Evolutionary conservation across 1,140 invertebrate genomes (phyloP).

Genomic region (Penaeus vannamei): DNA sequence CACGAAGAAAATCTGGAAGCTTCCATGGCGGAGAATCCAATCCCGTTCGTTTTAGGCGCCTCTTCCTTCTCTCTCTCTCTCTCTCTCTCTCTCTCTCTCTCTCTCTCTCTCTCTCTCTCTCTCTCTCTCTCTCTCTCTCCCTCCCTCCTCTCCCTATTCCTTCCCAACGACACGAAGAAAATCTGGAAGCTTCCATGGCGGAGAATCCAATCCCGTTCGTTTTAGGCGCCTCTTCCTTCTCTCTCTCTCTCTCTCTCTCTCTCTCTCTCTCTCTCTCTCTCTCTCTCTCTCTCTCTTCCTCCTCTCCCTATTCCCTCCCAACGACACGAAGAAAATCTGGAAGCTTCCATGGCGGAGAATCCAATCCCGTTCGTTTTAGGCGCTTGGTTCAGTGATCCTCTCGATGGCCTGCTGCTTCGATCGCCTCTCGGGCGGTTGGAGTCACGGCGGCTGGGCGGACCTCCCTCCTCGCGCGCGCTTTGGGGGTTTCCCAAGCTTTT

Average conservation of each 20-base stretch:
- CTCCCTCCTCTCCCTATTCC: no score
- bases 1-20: no score
- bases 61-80: no score
- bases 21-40: no score
- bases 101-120: no score
- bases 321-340: constrained; percentile 60
- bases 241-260: no score
- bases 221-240: constrained; percentile 41
- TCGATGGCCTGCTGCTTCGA: constrained; percentile 57
- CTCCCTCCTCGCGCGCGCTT: background rate
- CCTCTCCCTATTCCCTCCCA: background rate
- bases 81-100: no score
- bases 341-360: constrained; percentile 60
- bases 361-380: constrained; percentile 64
- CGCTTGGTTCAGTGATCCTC: constrained; percentile 62
- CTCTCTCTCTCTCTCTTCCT: no score
- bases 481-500: background rate
- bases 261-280: no score
- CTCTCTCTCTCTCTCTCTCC: no score
- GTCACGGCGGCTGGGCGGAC: constrained; percentile 45
- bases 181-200: constrained; percentile 56
- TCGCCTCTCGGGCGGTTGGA: constrained; percentile 60
- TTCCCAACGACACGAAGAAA: constrained; percentile 49
- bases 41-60: no score
- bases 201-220: constrained; percentile 65